A percentile compares a stretch with the other conserved stretches of the same genome.
These are phyloP conservation scores for Laticauda colubrina DNA, from an alignment of 2,113 vertebrate species.

Conservation along the genomic window DNA sequence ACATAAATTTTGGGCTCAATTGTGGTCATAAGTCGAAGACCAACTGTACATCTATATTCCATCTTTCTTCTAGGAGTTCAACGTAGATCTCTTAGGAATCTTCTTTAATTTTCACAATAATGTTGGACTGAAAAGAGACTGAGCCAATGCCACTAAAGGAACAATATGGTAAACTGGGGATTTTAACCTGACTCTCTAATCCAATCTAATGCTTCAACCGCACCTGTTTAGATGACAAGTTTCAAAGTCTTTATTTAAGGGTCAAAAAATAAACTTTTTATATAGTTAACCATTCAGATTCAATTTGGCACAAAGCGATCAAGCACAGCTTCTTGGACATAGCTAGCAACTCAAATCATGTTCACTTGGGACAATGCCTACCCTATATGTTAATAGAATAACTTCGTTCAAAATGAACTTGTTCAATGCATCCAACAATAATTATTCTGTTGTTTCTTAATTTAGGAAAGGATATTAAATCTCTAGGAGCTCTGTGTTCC, in stretches of 20 bases:
- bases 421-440: background rate
- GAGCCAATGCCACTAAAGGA: background rate
- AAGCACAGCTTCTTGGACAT: background rate
- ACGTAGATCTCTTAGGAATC: background rate
- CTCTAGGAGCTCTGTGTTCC: slow-evolving; percentile 99
- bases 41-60: background rate
- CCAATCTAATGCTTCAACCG: background rate
- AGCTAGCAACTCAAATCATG: background rate
- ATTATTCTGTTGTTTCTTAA: background rate
- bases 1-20: no score
- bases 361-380: background rate
- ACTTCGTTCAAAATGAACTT: background rate
- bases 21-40: background rate
- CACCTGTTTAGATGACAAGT: background rate
- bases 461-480: slow-evolving; percentile 95
- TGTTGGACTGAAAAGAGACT: background rate
- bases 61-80: background rate
- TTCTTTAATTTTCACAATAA: background rate
- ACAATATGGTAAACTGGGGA: background rate
- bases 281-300: background rate
- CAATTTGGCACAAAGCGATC: background rate
- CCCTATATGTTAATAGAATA: background rate
- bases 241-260: background rate
- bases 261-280: background rate
- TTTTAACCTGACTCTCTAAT: background rate